Conservation (phyloP, 92 coral and sea anemone species). For the Heteractis magnifica region DNA sequence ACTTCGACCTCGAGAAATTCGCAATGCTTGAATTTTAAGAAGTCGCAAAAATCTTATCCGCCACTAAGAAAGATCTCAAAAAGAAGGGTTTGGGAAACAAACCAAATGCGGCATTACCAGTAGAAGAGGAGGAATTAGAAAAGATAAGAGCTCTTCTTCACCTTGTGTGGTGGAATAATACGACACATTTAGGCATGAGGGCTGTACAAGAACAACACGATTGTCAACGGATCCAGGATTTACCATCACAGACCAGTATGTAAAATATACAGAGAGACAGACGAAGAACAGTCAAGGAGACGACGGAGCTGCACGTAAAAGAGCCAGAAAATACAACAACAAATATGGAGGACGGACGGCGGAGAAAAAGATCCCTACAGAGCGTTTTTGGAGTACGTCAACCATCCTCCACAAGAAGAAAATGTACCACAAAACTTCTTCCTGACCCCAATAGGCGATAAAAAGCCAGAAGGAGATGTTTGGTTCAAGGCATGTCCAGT, state of each 20-base stretch:
- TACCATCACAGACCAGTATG: slow-evolving; percentile 41
- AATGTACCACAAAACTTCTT: slow-evolving; percentile 23
- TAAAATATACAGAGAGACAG: slow-evolving; percentile 46
- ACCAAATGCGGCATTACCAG: slow-evolving; percentile 52
- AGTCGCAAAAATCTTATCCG: slow-evolving; percentile 40
- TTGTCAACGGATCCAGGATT: slow-evolving; percentile 39
- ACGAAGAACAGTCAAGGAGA: slow-evolving; percentile 59
- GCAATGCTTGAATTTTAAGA: slow-evolving; percentile 40
- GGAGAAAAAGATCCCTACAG: slow-evolving; percentile 43
- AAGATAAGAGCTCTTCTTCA: slow-evolving; percentile 40
- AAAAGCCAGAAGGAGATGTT: not conserved
- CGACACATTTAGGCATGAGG: slow-evolving; percentile 51
- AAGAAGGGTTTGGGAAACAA: slow-evolving; percentile 50
- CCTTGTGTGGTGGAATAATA: slow-evolving; percentile 54
- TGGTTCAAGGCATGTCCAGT: slow-evolving; percentile 28
- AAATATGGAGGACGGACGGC: slow-evolving; percentile 28
- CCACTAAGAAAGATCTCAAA: slow-evolving; percentile 45
- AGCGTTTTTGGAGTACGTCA: slow-evolving; percentile 27
- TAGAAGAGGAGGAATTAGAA: slow-evolving; percentile 40
- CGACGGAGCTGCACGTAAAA: slow-evolving; percentile 6
- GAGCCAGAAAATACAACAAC: slow-evolving; percentile 44
- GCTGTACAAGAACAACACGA: slow-evolving; percentile 42
- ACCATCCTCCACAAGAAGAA: slow-evolving; percentile 21
- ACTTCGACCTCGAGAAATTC: slow-evolving; percentile 46
- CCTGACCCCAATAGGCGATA: slow-evolving; percentile 12